Conservation (phyloP, 2,888 invertebrate genomes). For the Amphimallon solstitiale region DNA sequence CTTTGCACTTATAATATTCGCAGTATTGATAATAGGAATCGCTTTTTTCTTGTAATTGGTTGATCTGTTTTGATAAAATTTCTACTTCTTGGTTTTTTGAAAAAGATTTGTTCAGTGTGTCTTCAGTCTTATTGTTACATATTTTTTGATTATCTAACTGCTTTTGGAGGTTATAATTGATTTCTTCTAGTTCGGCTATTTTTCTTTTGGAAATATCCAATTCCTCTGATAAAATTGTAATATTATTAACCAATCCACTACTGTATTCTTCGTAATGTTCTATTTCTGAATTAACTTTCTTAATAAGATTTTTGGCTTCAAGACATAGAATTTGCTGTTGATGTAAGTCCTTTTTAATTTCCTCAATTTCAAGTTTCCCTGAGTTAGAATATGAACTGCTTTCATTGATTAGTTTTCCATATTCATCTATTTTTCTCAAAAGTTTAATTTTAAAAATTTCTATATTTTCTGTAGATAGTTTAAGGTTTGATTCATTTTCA, state of each 20-base stretch:
- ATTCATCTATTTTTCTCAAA: conserved; percentile 50
- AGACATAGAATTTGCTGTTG: conserved; percentile 35
- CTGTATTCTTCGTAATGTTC: conserved; percentile 38
- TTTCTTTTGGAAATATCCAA: conserved; percentile 12
- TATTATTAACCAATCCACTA: conserved; percentile 33
- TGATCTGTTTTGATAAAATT: conserved; percentile 49
- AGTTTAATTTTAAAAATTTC: conserved; percentile 51
- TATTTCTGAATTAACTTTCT: conserved; percentile 24
- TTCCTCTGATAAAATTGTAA: conserved; percentile 38
- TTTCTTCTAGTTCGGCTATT: background rate
- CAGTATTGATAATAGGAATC: conserved; percentile 48
- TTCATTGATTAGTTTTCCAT: conserved; percentile 37
- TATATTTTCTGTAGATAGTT: conserved; percentile 53
- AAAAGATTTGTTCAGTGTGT: conserved; percentile 2
- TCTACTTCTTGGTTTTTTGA: conserved; percentile 43
- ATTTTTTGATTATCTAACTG: background rate
- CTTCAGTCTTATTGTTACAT: conserved; percentile 42
- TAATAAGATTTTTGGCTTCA: conserved; percentile 33
- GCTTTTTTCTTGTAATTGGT: conserved; percentile 48
- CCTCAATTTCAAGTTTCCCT: conserved; percentile 37
- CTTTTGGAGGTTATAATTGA: background rate
- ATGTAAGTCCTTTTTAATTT: conserved; percentile 34
- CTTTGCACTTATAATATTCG: conserved; percentile 52
- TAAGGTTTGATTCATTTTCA: conserved; percentile 54
- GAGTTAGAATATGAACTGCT: conserved; percentile 36